phyloP scores from a whole-genome alignment of 37 sponge, comb jelly and placozoan genomes.

The Eunapius fragilis region DNA sequence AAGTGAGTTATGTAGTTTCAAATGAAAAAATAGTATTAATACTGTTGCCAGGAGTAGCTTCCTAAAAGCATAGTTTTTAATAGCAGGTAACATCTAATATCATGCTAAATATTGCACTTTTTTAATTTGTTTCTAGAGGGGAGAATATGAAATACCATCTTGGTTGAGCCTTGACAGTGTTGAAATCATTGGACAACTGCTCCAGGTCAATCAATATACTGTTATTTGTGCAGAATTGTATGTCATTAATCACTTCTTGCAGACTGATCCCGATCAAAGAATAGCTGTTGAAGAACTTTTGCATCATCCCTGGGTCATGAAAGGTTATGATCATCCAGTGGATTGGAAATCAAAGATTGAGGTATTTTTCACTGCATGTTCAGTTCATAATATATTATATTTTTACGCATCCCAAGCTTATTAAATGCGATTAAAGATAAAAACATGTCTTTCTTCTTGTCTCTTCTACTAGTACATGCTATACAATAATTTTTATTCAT shows the following conservation, averaged over 20 bases:
- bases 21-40: too few species aligned
- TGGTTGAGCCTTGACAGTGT: constrained; percentile 81
- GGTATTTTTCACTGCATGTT: constrained; percentile 40
- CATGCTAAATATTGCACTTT: too few species aligned
- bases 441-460: too few species aligned
- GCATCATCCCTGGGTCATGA: constrained; percentile 76
- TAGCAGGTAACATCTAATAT: too few species aligned
- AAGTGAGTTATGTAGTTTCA: too few species aligned
- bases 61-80: too few species aligned
- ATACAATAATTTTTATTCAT: too few species aligned
- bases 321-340: constrained; percentile 55
- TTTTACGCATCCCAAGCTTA: too few species aligned
- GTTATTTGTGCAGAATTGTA: neutral
- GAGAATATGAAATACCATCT: constrained; percentile 84
- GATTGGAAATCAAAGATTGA: constrained; percentile 64
- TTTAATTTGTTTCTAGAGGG: constrained; percentile 56
- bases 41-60: too few species aligned
- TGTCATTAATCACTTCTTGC: neutral
- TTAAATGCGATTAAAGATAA: too few species aligned
- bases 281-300: constrained; percentile 64
- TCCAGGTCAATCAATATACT: constrained; percentile 52
- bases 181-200: constrained; percentile 55
- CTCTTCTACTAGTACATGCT: too few species aligned
- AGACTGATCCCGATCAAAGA: constrained; percentile 76
- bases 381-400: too few species aligned